Conservation (phyloP, 2,113 vertebrate genomes). For the Varanus salvator region DNA sequence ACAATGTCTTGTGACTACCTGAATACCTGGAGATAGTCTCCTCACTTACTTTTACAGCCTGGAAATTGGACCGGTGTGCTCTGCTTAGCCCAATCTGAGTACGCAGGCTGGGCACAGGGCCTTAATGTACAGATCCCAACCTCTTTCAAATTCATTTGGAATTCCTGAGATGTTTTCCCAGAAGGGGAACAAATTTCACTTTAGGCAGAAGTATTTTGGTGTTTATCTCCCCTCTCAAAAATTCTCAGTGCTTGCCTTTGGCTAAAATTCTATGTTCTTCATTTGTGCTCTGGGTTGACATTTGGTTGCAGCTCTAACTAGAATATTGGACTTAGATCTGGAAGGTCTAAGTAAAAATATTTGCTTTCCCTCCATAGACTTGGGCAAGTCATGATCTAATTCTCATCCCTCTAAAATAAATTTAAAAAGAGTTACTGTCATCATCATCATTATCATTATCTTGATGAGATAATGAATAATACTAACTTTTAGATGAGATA, state of each 20-base stretch:
- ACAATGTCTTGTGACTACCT: too few species aligned
- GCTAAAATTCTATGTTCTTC: neutral
- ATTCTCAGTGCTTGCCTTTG: neutral
- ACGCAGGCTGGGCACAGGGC: too few species aligned
- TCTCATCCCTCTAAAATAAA: neutral
- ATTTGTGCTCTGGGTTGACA: neutral
- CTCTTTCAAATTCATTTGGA: neutral
- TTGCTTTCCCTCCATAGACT: neutral
- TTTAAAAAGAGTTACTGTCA: neutral
- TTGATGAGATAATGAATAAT: neutral
- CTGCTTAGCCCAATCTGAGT: too few species aligned
- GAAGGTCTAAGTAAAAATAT: neutral
- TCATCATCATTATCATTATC: too few species aligned
- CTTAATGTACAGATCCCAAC: too few species aligned
- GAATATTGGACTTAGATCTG: neutral
- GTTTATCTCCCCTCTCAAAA: neutral
- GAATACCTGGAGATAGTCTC: too few species aligned
- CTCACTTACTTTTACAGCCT: too few species aligned
- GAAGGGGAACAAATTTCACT: neutral
- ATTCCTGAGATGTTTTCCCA: neutral
- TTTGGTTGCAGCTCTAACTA: neutral
- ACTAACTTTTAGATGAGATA: conserved; percentile 14
- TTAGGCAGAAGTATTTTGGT: neutral
- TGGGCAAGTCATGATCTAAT: neutral
- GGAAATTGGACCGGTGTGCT: too few species aligned